phyloP scores from a whole-genome alignment of 2,113 vertebrate genomes.

The Phycodurus eques region DNA sequence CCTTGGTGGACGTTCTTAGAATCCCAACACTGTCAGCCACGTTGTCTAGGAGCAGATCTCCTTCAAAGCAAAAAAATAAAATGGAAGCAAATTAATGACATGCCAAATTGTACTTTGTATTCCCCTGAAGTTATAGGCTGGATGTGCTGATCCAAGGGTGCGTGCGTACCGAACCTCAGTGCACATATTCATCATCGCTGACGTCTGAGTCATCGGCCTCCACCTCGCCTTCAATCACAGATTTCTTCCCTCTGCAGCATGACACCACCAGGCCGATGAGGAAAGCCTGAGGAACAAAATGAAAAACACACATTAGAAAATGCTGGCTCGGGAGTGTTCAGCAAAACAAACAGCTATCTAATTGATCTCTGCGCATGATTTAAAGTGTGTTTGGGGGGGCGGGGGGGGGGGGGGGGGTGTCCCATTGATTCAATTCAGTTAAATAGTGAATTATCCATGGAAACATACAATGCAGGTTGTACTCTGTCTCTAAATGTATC shows the following conservation, averaged over 20 bases:
- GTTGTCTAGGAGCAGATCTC: constrained; percentile 39
- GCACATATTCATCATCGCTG: constrained; percentile 87
- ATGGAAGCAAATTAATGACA: constrained; percentile 23
- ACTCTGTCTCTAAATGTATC: too few species aligned
- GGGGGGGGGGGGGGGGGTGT: not conserved
- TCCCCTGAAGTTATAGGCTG: constrained; percentile 26
- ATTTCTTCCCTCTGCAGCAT: constrained; percentile 96
- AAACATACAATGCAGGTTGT: not conserved
- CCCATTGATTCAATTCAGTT: not conserved
- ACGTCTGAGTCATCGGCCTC: constrained; percentile 92
- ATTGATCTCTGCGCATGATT: not conserved
- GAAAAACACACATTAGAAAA: constrained; percentile 11
- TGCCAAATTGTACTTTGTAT: constrained; percentile 32
- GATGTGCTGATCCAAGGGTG: not conserved
- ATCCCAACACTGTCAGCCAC: constrained; percentile 26
- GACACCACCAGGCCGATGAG: constrained; percentile 89
- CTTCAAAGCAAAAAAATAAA: constrained; percentile 31
- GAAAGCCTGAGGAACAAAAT: constrained; percentile 78
- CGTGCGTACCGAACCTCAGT: constrained; percentile 43
- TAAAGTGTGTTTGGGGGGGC: not conserved
- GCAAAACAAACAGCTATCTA: not conserved
- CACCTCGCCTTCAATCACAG: constrained; percentile 92
- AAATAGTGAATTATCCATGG: not conserved
- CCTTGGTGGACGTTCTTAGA: constrained; percentile 9
- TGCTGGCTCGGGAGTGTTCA: not conserved